Percentiles rank a stretch among this genome's conserved stretches.
Conservation (phyloP, 2,113 vertebrate genomes). For the Laticauda colubrina region DNA sequence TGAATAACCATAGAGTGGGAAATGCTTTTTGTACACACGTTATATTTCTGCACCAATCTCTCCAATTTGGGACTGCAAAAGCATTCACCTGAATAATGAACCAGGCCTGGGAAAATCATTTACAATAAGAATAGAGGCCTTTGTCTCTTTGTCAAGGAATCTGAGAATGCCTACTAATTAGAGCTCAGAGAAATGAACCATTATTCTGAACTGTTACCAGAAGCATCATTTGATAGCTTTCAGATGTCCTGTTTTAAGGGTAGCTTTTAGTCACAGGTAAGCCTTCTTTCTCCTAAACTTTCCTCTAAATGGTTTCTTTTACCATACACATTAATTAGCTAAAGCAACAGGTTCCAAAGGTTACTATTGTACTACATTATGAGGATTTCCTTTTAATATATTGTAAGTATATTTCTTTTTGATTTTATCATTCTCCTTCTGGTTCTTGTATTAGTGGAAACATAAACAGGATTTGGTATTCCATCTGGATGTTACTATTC, state of each 20-base stretch:
- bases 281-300: neutral
- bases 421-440: slow-evolving; percentile 24
- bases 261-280: neutral
- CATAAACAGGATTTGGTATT: slow-evolving; percentile 32
- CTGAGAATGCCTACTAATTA: neutral
- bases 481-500: slow-evolving; percentile 24
- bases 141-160: neutral
- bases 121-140: neutral
- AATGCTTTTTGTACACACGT: neutral
- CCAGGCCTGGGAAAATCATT: neutral
- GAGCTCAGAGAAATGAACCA: neutral
- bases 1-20: neutral
- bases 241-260: neutral
- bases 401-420: slow-evolving; percentile 18
- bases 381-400: slow-evolving; percentile 26
- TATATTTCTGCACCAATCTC: neutral
- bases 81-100: neutral
- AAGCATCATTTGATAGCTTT: neutral
- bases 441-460: slow-evolving; percentile 17
- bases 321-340: neutral
- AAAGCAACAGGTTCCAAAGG: slow-evolving; percentile 12
- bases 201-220: neutral
- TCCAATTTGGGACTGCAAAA: neutral
- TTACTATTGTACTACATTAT: slow-evolving; percentile 22
- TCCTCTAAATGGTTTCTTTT: too few species aligned